Evolutionary conservation across 1,140 invertebrate genomes (phyloP).

Genomic region (Pantala flavescens): DNA sequence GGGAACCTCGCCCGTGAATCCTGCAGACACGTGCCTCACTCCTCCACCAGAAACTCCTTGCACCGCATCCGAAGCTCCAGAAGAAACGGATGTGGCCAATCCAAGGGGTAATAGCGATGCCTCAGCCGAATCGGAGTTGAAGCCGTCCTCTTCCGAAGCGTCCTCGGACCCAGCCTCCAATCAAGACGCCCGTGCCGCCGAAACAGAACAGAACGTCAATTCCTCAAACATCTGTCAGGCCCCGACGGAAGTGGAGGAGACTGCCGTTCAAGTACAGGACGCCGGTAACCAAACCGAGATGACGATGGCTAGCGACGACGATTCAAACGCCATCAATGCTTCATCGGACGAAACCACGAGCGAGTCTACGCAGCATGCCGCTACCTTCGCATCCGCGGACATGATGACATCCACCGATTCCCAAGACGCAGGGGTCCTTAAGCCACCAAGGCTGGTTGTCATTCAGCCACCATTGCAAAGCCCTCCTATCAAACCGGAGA

Average conservation of each 20-base stretch:
- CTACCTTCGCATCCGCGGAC: neutral
- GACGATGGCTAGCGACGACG: conserved; percentile 36
- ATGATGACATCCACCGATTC: conserved; percentile 17
- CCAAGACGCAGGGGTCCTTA: neutral
- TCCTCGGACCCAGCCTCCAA: neutral
- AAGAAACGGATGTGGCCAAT: neutral
- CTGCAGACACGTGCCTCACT: conserved; percentile 24
- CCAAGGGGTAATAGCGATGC: neutral
- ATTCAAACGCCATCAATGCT: conserved; percentile 12
- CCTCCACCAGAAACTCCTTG: conserved; percentile 24
- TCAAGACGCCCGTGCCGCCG: neutral
- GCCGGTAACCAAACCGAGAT: conserved; percentile 70
- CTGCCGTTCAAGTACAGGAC: conserved; percentile 49
- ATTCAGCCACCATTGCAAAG: conserved; percentile 21
- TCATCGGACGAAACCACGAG: conserved; percentile 12
- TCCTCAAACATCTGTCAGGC: neutral
- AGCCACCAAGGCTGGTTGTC: conserved; percentile 16
- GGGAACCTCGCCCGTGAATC: conserved; percentile 28
- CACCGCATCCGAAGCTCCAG: neutral
- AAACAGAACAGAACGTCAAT: neutral
- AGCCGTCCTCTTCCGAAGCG: neutral
- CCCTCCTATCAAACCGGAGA: neutral
- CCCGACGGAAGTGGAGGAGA: conserved; percentile 15
- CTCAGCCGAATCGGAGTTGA: neutral
- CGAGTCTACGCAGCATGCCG: neutral